A percentile compares a stretch with the other conserved stretches of the same genome.
Evolutionary conservation across 2,888 invertebrate genomes (phyloP).

Genomic region (Trypoxylon attenuatum): DNA sequence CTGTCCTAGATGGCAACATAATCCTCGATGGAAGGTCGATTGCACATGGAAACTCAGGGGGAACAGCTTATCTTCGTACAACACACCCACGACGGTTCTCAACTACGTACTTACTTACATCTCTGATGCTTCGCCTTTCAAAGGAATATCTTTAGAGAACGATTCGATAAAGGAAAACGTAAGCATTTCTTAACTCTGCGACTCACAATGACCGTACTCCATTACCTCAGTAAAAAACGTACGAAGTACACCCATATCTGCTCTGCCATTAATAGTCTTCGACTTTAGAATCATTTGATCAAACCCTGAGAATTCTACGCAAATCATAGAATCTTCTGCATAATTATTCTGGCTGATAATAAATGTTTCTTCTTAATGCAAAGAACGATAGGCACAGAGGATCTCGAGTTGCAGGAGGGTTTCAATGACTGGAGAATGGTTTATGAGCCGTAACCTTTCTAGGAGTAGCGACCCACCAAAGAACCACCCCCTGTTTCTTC

Average conservation of each 20-base stretch:
- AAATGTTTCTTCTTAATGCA: no score
- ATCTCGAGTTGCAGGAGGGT: conserved; percentile 56
- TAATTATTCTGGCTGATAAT: no score
- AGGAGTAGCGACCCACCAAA: conserved; percentile 27
- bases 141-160: no score
- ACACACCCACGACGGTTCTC: conserved; percentile 63
- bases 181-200: no score
- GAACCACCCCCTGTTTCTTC: conserved; percentile 45
- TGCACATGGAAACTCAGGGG: conserved; percentile 63
- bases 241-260: no score
- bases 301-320: no score
- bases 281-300: no score
- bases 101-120: conserved; percentile 39
- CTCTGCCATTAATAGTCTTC: no score
- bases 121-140: not conserved
- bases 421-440: conserved; percentile 65
- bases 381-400: conserved; percentile 34
- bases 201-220: no score
- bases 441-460: conserved; percentile 70
- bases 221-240: no score
- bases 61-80: conserved; percentile 72
- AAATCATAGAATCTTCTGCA: no score
- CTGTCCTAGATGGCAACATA: conserved; percentile 64
- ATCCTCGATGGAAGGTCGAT: conserved; percentile 68
- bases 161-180: no score